Evolutionary conservation across 2,797 vertebrate species (phyloP).

Genomic region (Neosalanx taihuensis): DNA sequence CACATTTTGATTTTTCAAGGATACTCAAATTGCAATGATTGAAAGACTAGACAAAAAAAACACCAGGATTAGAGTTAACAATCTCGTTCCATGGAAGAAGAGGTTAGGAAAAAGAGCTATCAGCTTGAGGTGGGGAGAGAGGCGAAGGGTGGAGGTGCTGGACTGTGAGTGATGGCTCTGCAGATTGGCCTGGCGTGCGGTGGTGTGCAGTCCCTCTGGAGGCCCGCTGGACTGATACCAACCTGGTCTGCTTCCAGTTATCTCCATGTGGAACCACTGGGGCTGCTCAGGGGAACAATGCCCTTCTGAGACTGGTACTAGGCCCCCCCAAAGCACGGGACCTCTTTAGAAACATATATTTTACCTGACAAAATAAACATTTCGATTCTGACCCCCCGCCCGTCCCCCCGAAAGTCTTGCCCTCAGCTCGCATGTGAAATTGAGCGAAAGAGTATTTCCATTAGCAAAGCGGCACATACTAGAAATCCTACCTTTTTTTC

Average conservation of each 20-base stretch:
- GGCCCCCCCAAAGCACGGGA: background rate
- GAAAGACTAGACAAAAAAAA: too few relatives aligned
- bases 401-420: background rate
- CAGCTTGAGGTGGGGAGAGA: background rate
- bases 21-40: too few relatives aligned
- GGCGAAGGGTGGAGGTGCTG: background rate
- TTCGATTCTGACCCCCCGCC: background rate
- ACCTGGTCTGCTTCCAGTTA: constrained; percentile 12
- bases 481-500: background rate
- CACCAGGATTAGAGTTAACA: too few relatives aligned
- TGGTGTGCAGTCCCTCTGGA: background rate
- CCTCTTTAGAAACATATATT: background rate
- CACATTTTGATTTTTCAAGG: too few relatives aligned
- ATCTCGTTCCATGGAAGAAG: background rate
- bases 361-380: constrained; percentile 10
- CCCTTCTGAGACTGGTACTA: background rate
- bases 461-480: background rate
- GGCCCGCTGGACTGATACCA: background rate
- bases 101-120: constrained; percentile 5
- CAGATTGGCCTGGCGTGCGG: constrained; percentile 16
- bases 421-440: background rate
- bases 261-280: constrained; percentile 1
- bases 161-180: constrained; percentile 13
- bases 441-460: constrained; percentile 7
- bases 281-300: background rate